Base-by-base conservation (phyloP, 2,888 invertebrate genomes). In the Lypha dubia region DNA sequence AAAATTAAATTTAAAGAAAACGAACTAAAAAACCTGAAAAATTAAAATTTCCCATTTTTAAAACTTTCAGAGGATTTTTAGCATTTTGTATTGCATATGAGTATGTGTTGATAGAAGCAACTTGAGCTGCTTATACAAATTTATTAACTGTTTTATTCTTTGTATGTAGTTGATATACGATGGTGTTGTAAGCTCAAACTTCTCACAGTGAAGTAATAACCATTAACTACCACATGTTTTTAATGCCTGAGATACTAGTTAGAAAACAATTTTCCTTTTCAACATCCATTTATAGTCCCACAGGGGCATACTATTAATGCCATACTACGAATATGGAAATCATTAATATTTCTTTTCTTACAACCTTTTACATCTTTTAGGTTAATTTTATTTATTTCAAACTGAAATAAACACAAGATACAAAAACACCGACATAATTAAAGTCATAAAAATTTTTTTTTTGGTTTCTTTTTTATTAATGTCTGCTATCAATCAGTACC, bases 401-500 rank as follows among this genome's bases (percentile, higher is more conserved):
- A 38, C 7, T n/a, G 22, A n/a, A 46, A 28, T 2, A 2, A 44
- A 41, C 11, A 28, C 11, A 32, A 44, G 22, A 8, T 49, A 62
- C 32, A 60, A 28, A 22, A 60, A 8, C 20, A 17, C 38, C 20
- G 32, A 2, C n/a, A 13, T 44, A 28, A 28, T 44, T 67, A 65
- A 49, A 49, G 49, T 28, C 13, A 51, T 38, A 11, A 44, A 65
- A 65, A 44, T 53, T 56, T 53, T 75, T 53, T 13, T 62, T 6
- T 60, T 75, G 24, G 35, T 44, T 68, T 60, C 22, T 53, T 46
- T 63, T 22, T 7, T 51, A 67, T 41, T 67, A 80, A 73, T 67
- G 60, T 32, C 38, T 73, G 22, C 28, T n/a, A 38, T 60, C 41
- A 58, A 51, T 68, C 53, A 74, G 24, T 60, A 73, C 38, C 41